A percentile compares a stretch with the other conserved stretches of the same genome.
Evolutionary conservation across 2,113 vertebrate species (phyloP).

Genomic region (Cephalophus harveyi): DNA sequence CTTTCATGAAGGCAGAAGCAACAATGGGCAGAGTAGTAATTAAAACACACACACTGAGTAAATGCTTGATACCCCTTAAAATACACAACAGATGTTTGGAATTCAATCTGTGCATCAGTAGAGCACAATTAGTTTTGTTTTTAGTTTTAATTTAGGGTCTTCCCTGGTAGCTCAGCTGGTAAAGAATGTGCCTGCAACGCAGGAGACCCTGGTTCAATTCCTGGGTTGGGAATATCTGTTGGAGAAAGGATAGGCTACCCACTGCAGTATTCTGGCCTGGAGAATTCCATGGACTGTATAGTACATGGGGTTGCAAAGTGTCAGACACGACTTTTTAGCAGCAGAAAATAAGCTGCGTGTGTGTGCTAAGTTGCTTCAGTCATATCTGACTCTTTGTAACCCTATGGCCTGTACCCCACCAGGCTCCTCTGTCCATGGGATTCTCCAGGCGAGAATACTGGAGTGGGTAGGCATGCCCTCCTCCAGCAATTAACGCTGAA

Average conservation of each 20-base stretch:
- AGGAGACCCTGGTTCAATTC: not conserved
- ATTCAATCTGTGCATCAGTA: not conserved
- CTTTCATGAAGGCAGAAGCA: not conserved
- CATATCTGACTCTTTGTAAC: not conserved
- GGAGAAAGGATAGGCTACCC: not conserved
- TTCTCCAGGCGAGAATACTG: not conserved
- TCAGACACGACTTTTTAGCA: not conserved
- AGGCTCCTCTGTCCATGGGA: not conserved
- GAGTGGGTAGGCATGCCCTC: not conserved
- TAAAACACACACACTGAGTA: not conserved
- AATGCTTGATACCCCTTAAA: not conserved
- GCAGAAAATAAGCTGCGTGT: not conserved
- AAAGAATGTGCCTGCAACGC: not conserved
- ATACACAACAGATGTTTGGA: not conserved
- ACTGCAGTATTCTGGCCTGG: not conserved
- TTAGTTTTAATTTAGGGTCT: not conserved
- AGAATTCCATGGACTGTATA: not conserved
- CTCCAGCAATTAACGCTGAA: not conserved
- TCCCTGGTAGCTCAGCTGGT: not conserved
- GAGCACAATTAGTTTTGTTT: not conserved
- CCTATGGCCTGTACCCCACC: not conserved
- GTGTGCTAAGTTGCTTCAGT: not conserved
- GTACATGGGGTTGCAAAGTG: not conserved
- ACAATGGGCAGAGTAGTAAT: not conserved
- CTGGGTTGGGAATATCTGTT: not conserved